phyloP scores from a whole-genome alignment of 2,888 invertebrate genomes.

The Hypena proboscidalis region DNA sequence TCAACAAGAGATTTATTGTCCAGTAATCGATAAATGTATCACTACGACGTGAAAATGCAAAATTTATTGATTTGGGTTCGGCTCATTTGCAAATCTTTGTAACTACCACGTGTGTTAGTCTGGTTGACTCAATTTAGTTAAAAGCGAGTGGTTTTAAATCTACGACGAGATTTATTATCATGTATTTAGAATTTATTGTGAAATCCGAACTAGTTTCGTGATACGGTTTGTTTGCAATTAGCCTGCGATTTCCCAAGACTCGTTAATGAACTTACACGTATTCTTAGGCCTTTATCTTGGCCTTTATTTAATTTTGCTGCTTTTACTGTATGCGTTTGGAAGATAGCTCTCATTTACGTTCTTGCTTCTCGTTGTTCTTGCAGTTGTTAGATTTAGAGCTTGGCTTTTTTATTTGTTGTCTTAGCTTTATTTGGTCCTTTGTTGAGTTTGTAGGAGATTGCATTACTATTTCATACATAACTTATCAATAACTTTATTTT shows the following conservation, averaged over 20 bases:
- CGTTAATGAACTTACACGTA: slow-evolving; percentile 10
- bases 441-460: too few relatives aligned
- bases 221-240: slow-evolving; percentile 11
- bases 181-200: slow-evolving; percentile 1
- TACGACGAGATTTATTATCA: slow-evolving; percentile 25
- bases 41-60: slow-evolving; percentile 13
- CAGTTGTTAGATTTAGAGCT: too few relatives aligned
- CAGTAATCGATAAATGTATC: slow-evolving; percentile 8
- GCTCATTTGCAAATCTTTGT: slow-evolving; percentile 20
- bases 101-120: not conserved
- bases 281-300: slow-evolving; percentile 5
- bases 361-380: too few relatives aligned
- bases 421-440: too few relatives aligned
- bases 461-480: too few relatives aligned
- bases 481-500: too few relatives aligned
- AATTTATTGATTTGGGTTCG: slow-evolving; percentile 18
- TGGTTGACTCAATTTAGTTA: slow-evolving; percentile 12
- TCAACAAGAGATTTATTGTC: slow-evolving; percentile 12
- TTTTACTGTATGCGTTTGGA: not conserved
- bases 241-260: slow-evolving; percentile 1
- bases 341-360: slow-evolving; percentile 1
- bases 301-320: not conserved
- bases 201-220: slow-evolving; percentile 4
- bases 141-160: slow-evolving; percentile 30
- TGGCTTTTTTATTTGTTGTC: too few relatives aligned